A percentile compares a stretch with the other conserved stretches of the same genome.
phyloP scores from a whole-genome alignment of 2,888 invertebrate genomes.

The Cephus pygmeus region DNA sequence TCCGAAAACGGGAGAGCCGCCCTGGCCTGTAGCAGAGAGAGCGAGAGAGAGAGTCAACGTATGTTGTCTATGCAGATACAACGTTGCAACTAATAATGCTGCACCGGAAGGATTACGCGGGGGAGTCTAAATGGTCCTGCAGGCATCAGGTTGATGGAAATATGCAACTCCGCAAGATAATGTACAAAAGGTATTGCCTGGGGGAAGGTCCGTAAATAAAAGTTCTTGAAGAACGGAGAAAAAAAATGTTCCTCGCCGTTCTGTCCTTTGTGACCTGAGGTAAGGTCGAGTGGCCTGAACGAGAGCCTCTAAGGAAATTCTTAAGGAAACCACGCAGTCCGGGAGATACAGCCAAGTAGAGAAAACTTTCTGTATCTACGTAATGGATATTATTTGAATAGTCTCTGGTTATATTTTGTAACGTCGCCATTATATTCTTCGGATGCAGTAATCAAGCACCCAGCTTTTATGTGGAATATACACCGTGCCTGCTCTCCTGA shows the following conservation, averaged over 20 bases:
- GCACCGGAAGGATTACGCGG: constrained; percentile 1
- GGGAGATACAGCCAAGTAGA: background rate
- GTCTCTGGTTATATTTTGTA: background rate
- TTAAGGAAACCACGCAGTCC: background rate
- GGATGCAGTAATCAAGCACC: background rate
- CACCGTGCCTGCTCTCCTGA: background rate
- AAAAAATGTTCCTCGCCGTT: background rate
- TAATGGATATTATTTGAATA: background rate
- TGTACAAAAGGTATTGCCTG: background rate
- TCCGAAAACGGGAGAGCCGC: background rate
- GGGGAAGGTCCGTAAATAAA: background rate
- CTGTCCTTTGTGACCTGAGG: background rate
- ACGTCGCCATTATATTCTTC: background rate
- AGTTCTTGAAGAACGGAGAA: background rate
- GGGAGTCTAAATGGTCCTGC: constrained; percentile 7
- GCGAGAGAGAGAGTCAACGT: background rate
- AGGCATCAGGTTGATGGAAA: background rate
- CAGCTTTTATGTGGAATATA: background rate
- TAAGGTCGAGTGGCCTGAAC: background rate
- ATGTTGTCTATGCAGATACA: background rate
- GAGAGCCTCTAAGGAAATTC: background rate
- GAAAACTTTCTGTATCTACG: background rate
- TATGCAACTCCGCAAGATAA: background rate
- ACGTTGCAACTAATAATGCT: constrained; percentile 25
- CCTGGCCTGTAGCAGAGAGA: constrained; percentile 16